These are phyloP conservation scores for Acanthurus lineatus DNA, from an alignment of 2,797 vertebrate species.

Conservation along the genomic window DNA sequence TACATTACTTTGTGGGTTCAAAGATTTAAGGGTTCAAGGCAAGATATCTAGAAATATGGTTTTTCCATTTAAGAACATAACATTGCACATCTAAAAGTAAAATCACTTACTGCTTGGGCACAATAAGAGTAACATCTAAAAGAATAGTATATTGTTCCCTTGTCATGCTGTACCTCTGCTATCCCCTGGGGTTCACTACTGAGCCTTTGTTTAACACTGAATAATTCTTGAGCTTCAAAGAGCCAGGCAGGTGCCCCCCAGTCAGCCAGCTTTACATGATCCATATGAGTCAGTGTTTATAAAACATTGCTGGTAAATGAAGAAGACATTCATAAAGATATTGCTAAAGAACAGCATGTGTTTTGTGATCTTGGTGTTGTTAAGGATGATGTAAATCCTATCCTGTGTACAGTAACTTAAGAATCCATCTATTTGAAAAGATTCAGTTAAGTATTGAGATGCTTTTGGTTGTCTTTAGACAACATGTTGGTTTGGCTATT, in stretches of 20 bases:
- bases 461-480: no score
- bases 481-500: no score
- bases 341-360: no score
- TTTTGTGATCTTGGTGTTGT: no score
- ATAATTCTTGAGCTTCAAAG: background rate
- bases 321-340: no score
- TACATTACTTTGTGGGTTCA: background rate
- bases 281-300: background rate
- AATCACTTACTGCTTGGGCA: background rate
- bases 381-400: no score
- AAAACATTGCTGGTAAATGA: no score
- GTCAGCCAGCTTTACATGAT: background rate
- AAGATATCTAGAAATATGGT: background rate
- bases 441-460: no score
- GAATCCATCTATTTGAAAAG: no score
- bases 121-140: background rate
- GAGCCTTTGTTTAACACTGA: background rate
- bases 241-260: constrained; percentile 5
- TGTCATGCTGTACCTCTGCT: background rate
- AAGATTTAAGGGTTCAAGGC: background rate
- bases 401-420: no score
- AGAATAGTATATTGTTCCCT: background rate
- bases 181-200: constrained; percentile 11
- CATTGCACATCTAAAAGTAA: background rate
- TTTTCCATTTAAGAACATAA: background rate